A percentile compares a stretch with the other conserved stretches of the same genome.
Conservation (phyloP, 2,888 invertebrate species). For the Griposia aprilina region DNA sequence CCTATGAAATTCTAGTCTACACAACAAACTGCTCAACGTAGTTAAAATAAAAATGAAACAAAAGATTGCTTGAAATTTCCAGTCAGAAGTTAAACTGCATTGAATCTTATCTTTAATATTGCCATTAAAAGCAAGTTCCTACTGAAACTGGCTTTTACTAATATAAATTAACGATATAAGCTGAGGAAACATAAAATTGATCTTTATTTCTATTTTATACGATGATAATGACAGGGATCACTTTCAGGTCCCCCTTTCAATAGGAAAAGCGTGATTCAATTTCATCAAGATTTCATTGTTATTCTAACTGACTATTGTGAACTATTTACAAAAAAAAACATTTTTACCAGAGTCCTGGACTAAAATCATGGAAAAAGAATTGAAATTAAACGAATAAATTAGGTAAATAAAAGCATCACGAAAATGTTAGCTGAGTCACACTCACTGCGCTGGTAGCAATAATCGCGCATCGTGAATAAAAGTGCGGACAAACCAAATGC, state of each 20-base stretch:
- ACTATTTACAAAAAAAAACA: neutral
- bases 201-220: too few species aligned
- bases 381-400: conserved; percentile 8
- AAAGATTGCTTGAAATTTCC: too few species aligned
- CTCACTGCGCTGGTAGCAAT: conserved; percentile 6
- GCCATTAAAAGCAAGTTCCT: too few species aligned
- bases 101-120: too few species aligned
- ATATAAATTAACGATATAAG: too few species aligned
- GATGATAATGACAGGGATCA: neutral
- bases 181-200: too few species aligned
- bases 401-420: neutral
- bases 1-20: too few species aligned
- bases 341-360: neutral
- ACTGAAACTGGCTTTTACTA: too few species aligned
- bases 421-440: conserved; percentile 15
- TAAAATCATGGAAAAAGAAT: conserved; percentile 9
- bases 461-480: conserved; percentile 29
- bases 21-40: too few species aligned
- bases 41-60: too few species aligned
- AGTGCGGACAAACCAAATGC: conserved; percentile 7
- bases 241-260: neutral
- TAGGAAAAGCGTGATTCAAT: neutral
- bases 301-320: conserved; percentile 1
- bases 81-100: too few species aligned
- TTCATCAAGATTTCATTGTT: conserved; percentile 22